phyloP scores from a whole-genome alignment of 2,888 invertebrate genomes.

The Patella caerulea region DNA sequence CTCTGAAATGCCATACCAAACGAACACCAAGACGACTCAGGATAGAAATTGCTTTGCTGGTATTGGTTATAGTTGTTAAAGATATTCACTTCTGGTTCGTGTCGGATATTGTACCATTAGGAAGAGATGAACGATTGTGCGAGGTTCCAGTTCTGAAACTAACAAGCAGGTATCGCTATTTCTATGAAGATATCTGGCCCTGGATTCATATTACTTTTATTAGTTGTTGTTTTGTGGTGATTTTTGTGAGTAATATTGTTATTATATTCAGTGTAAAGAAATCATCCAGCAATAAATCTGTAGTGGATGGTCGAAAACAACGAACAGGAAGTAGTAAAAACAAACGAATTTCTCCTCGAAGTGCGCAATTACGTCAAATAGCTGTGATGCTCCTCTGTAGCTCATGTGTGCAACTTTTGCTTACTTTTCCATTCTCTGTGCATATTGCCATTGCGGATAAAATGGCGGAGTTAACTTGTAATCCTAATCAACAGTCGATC shows the following conservation, averaged over 20 bases:
- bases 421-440: constrained; percentile 57
- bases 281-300: constrained; percentile 25
- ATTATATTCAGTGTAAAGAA: constrained; percentile 44
- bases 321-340: too few species aligned
- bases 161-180: constrained; percentile 32
- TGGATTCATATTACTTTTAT: constrained; percentile 51
- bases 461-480: constrained; percentile 36
- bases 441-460: constrained; percentile 43
- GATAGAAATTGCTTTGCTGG: constrained; percentile 18
- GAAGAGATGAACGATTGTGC: constrained; percentile 33
- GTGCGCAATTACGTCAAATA: constrained; percentile 40
- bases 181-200: constrained; percentile 50
- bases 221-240: constrained; percentile 42
- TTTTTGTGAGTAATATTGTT: constrained; percentile 49
- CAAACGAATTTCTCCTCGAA: too few species aligned
- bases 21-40: constrained; percentile 43
- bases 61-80: constrained; percentile 22
- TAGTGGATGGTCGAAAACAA: background rate
- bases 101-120: constrained; percentile 25
- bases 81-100: constrained; percentile 34
- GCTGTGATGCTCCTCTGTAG: constrained; percentile 54
- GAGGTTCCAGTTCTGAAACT: constrained; percentile 16
- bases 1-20: constrained; percentile 41
- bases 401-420: constrained; percentile 45
- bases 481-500: constrained; percentile 34